These are phyloP conservation scores for Druon quercuslanigerum DNA, from an alignment of 1,140 invertebrate species.

Conservation along the genomic window DNA sequence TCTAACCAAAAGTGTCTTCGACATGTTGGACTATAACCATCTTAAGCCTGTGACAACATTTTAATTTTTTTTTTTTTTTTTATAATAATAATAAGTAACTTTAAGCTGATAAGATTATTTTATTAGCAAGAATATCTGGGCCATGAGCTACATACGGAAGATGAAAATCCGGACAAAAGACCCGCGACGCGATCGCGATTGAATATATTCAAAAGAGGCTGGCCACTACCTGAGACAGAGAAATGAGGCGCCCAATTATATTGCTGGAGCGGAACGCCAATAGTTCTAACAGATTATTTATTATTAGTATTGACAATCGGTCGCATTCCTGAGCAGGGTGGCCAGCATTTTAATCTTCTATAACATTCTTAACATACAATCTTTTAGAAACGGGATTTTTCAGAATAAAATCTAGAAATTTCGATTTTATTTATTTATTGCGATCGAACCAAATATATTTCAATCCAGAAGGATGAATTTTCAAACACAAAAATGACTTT, in stretches of 20 bases:
- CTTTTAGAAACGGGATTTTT: too few species aligned
- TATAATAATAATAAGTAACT: constrained; percentile 6
- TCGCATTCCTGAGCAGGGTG: background rate
- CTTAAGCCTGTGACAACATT: too few species aligned
- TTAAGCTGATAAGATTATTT: background rate
- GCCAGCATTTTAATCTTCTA: too few species aligned
- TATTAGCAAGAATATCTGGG: constrained; percentile 5
- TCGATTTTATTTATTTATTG: too few species aligned
- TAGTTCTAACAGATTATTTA: background rate
- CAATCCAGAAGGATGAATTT: too few species aligned
- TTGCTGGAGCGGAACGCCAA: background rate
- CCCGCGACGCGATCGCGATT: background rate
- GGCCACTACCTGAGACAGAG: background rate
- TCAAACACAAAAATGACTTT: too few species aligned
- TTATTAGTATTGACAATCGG: background rate
- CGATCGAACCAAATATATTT: too few species aligned
- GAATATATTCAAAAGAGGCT: constrained; percentile 19
- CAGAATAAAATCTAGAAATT: too few species aligned
- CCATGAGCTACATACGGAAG: constrained; percentile 12
- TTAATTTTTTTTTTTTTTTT: too few species aligned
- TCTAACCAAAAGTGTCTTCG: too few species aligned
- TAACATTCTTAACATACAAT: too few species aligned
- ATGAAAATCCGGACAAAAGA: constrained; percentile 17
- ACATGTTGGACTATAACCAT: too few species aligned
- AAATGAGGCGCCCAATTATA: background rate